Conservation (phyloP, 2,797 vertebrate genomes). For the Hippocampus kuda region DNA sequence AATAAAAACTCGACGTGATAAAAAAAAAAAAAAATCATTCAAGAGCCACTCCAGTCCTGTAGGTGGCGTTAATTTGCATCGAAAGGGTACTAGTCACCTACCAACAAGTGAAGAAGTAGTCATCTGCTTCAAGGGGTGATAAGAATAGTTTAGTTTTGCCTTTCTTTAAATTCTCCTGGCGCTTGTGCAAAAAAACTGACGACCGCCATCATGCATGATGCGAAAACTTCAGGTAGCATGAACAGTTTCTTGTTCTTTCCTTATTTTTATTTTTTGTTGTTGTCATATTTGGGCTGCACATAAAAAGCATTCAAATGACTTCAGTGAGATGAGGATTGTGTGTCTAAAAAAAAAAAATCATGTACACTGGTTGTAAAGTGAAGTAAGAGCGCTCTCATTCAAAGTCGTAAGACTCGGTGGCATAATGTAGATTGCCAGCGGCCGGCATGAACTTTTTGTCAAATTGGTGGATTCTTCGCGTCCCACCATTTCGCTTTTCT, state of each 20-base stretch:
- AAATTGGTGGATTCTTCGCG: neutral
- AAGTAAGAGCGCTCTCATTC: neutral
- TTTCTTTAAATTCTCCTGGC: neutral
- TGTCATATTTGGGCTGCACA: neutral
- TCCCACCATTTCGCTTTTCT: no score
- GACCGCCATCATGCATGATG: neutral
- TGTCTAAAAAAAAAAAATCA: neutral
- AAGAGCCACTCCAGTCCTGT: neutral
- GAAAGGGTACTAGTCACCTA: neutral
- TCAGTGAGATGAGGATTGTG: neutral
- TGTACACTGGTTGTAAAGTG: neutral
- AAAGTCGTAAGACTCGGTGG: neutral
- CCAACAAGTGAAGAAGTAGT: neutral
- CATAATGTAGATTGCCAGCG: neutral
- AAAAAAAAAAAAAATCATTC: neutral
- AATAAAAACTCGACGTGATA: neutral
- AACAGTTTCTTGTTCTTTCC: neutral
- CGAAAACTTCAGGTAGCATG: neutral
- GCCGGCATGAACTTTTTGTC: neutral
- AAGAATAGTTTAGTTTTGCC: neutral
- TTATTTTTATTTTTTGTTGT: neutral
- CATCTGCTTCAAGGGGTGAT: neutral
- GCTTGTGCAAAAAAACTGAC: neutral
- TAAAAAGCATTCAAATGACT: neutral
- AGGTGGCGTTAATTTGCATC: neutral